Conservation (phyloP, 1,140 invertebrate genomes). For the Pseudomyrmex flavicornis region DNA sequence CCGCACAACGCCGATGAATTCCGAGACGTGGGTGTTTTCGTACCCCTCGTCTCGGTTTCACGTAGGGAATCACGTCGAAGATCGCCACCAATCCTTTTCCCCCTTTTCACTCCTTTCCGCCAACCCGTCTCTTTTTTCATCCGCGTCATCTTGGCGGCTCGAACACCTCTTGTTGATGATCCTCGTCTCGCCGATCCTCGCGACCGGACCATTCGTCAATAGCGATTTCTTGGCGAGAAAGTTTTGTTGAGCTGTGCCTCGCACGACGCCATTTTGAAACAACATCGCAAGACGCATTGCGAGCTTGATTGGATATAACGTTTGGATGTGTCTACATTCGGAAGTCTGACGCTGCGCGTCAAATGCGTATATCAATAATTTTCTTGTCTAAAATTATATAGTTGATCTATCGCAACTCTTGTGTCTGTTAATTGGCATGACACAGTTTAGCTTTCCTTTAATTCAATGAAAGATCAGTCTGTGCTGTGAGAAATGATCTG, state of each 20-base stretch:
- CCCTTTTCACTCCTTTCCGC: neutral
- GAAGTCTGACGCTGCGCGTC: neutral
- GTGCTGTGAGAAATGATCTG: conserved; percentile 8
- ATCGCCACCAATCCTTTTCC: conserved; percentile 35
- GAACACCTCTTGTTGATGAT: conserved; percentile 7
- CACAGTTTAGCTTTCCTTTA: conserved; percentile 11
- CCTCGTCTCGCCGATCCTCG: conserved; percentile 11
- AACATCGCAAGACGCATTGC: conserved; percentile 3
- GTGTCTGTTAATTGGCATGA: neutral
- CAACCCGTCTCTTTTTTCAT: neutral
- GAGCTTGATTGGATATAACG: neutral
- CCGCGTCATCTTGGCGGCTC: conserved; percentile 1
- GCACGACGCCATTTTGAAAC: conserved; percentile 37
- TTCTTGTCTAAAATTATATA: conserved; percentile 5
- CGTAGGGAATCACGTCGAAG: neutral
- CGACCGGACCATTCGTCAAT: conserved; percentile 26
- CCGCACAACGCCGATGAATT: conserved; percentile 20
- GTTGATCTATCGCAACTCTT: neutral
- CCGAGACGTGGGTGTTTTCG: conserved; percentile 68
- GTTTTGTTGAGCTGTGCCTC: conserved; percentile 3
- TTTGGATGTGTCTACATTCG: neutral
- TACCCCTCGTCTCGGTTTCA: conserved; percentile 24
- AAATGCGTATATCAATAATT: neutral
- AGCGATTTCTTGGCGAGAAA: conserved; percentile 25
- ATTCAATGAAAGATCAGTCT: conserved; percentile 30